A percentile compares a stretch with the other conserved stretches of the same genome.
phyloP scores from a whole-genome alignment of 2,888 invertebrate genomes.

The Petrolisthes cinctipes region DNA sequence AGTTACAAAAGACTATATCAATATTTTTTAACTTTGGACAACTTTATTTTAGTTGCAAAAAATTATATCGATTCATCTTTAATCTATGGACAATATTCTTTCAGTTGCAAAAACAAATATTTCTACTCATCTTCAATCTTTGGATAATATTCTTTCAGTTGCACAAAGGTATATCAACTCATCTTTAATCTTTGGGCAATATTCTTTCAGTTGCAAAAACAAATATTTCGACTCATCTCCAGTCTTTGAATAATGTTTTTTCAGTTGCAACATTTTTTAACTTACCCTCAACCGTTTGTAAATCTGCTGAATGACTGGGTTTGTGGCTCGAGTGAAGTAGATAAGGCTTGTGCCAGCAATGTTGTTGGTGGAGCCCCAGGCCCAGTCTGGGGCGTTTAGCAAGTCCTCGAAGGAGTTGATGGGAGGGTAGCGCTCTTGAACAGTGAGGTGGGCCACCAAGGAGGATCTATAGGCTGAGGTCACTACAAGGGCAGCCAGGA shows the following conservation, averaged over 20 bases:
- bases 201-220: no score
- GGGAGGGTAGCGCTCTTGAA: not conserved
- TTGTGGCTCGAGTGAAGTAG: not conserved
- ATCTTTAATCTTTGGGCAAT: no score
- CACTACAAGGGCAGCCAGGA: not conserved
- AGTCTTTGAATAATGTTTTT: no score
- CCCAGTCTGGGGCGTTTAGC: not conserved
- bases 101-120: no score
- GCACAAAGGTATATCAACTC: no score
- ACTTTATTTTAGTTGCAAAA: no score
- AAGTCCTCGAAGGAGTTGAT: conserved; percentile 33
- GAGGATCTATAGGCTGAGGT: conserved; percentile 20
- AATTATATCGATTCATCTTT: no score
- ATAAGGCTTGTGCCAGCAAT: not conserved
- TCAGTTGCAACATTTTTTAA: not conserved
- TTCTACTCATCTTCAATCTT: no score
- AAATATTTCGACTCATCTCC: not conserved
- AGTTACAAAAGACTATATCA: no score
- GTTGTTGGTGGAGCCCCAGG: conserved; percentile 2
- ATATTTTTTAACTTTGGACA: no score
- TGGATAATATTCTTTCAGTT: no score
- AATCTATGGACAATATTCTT: no score
- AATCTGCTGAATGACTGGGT: not conserved
- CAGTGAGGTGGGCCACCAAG: conserved; percentile 23
- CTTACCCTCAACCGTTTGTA: not conserved